phyloP scores from a whole-genome alignment of 2,888 invertebrate species.

The Campoplex capitator region DNA sequence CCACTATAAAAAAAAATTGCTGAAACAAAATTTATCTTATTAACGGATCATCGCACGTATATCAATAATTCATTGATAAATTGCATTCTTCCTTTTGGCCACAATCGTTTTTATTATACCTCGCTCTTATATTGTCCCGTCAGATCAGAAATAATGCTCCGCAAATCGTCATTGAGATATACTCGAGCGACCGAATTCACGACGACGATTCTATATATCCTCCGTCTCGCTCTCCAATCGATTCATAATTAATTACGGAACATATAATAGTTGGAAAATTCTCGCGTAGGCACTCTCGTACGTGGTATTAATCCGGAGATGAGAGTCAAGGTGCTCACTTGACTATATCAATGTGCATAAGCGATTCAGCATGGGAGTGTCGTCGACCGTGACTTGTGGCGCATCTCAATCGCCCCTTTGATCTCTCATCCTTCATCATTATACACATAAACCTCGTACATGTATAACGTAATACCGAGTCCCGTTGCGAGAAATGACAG shows the following conservation, averaged over 20 bases:
- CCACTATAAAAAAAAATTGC: not conserved
- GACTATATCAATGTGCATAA: not conserved
- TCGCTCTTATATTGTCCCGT: not conserved
- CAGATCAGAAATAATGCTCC: not conserved
- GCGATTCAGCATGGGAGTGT: conserved; percentile 38
- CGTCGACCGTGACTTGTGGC: conserved; percentile 45
- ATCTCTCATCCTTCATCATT: conserved; percentile 43
- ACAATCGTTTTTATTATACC: not conserved
- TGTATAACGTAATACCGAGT: not conserved
- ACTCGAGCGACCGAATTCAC: too few species aligned
- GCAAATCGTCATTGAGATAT: not conserved
- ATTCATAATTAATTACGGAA: not conserved
- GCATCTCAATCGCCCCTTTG: conserved; percentile 52
- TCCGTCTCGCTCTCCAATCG: not conserved
- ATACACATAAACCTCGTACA: not conserved
- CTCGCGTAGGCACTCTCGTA: not conserved
- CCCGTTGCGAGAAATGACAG: not conserved
- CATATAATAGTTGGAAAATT: not conserved
- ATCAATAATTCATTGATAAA: not conserved
- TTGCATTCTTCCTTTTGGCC: not conserved
- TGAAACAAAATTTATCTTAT: not conserved
- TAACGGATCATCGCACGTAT: conserved; percentile 14
- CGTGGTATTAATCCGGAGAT: not conserved
- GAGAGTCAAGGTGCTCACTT: conserved; percentile 33
- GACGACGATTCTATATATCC: too few species aligned